Evolutionary conservation across 2,113 vertebrate species (phyloP), one percentile per base, ranked within the genome.

Genomic region (Lucifuga dentata): DNA sequence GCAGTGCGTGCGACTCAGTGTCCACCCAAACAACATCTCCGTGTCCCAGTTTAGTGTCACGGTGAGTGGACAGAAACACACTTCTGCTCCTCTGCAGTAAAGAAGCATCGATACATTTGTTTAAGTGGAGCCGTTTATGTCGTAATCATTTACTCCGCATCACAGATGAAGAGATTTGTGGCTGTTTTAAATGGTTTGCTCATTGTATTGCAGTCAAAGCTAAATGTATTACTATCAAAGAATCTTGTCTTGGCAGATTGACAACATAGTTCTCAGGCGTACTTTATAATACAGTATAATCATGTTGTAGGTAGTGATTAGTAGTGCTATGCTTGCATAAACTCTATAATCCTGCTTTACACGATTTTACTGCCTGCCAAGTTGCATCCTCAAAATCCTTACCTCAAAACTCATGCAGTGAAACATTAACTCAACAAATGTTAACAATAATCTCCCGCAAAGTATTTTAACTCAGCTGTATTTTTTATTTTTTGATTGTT

Each of bases 1-100:
- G 87, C 98, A 99, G 84, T 99, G 98, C 1, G 98, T 99, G 78
- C 94, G 95, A 6, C 94, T 99, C 49, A 98, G 94, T 0, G 98
- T 99, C 59, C 96, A 97, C 29, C 98, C 98, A 76, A 99, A 95
- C 93, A 99, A 99, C 92, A 98, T 99, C 92, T 99, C 98, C 0
- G 98, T 99, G 78, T 98, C 96, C 70, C 97, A 98, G 92, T 98
- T 96, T 80, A 99, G 94, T 1, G 97, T 99, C 20, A 92, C 94
- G 95, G 98, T 99, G 90, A 97, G 97, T 23, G 0, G 48, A 69
- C 3, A 12, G 19, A 57, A 59, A 59, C 40, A n/a, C 23, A 41
- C 36, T 21, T 12, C 15, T 11, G 5, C 33, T 39, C n/a, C 43
- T 32, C 20, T 10, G 13, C 11, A 29, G 33, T 32, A 8, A 33